phyloP scores from a whole-genome alignment of 2,797 vertebrate species.

The Phoxinus dragarum region DNA sequence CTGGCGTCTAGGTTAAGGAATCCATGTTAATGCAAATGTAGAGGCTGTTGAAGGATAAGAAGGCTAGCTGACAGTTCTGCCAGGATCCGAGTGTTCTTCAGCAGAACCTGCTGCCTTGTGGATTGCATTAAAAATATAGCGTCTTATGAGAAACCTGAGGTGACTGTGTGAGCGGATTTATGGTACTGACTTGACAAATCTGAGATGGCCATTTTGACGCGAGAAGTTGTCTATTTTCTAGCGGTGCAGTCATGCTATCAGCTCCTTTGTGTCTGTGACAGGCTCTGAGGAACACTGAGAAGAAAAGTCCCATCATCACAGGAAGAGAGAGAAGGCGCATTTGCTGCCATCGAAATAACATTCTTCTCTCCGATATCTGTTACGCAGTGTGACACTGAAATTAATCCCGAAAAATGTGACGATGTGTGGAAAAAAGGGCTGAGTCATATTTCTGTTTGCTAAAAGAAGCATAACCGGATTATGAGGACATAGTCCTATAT shows the following conservation, averaged over 20 bases:
- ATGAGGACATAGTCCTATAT: conserved; percentile 44
- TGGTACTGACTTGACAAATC: conserved; percentile 49
- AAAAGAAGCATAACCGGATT: conserved; percentile 55
- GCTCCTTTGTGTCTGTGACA: conserved; percentile 38
- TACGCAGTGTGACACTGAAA: conserved; percentile 54
- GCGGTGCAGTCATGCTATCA: conserved; percentile 36
- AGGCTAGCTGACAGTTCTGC: neutral
- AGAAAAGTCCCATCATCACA: conserved; percentile 57
- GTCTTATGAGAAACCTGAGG: conserved; percentile 25
- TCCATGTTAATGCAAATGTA: conserved; percentile 11
- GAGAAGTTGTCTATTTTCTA: conserved; percentile 48
- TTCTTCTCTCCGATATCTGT: conserved; percentile 53
- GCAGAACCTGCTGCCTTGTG: conserved; percentile 20
- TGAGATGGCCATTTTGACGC: conserved; percentile 49
- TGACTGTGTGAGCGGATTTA: conserved; percentile 52
- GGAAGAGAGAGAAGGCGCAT: conserved; percentile 39
- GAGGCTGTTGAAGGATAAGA: conserved; percentile 13
- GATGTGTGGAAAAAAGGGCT: conserved; percentile 51
- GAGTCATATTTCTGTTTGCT: conserved; percentile 56
- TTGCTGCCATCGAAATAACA: conserved; percentile 54
- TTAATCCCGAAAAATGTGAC: conserved; percentile 61
- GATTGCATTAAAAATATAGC: conserved; percentile 44
- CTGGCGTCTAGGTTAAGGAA: neutral
- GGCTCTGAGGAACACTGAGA: conserved; percentile 48
- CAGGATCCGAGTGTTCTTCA: conserved; percentile 25